Percentiles rank a stretch among this genome's conserved stretches.
Evolutionary conservation across 1,140 invertebrate genomes (phyloP).

Genomic region (Uloborus diversus): DNA sequence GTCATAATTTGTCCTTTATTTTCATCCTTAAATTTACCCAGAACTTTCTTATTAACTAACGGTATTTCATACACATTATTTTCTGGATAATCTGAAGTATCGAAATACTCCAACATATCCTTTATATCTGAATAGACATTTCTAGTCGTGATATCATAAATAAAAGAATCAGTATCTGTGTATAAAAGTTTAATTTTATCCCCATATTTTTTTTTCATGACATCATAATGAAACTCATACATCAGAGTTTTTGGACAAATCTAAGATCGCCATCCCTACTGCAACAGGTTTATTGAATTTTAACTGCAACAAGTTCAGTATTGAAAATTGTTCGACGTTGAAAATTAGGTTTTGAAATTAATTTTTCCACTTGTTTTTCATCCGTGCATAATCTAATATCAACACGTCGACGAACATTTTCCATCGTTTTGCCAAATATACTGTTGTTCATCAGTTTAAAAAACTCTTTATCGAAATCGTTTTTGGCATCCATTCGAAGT

Average conservation of each 20-base stretch:
- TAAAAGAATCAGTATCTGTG: too few relatives aligned
- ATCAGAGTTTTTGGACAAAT: slow-evolving; percentile 17
- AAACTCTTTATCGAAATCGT: slow-evolving; percentile 15
- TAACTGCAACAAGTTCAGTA: not conserved
- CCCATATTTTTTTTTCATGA: not conserved
- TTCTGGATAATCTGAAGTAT: too few relatives aligned
- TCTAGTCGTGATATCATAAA: too few relatives aligned
- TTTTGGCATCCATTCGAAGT: not conserved
- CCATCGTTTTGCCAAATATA: slow-evolving; percentile 25
- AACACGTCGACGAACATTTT: not conserved
- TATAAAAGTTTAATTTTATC: too few relatives aligned
- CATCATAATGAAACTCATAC: slow-evolving; percentile 15
- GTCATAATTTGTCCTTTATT: too few relatives aligned
- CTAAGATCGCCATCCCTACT: slow-evolving; percentile 1
- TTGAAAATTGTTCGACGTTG: not conserved
- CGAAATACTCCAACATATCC: too few relatives aligned
- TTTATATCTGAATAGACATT: too few relatives aligned
- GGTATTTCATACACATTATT: too few relatives aligned
- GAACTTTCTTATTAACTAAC: too few relatives aligned
- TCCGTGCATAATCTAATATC: not conserved
- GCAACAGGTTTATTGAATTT: not conserved
- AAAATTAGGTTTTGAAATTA: not conserved
- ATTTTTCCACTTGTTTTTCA: not conserved
- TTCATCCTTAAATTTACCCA: too few relatives aligned
- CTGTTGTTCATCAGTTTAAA: slow-evolving; percentile 10